phyloP scores from a whole-genome alignment of 1,140 invertebrate genomes.

The Macrocentrus cingulum region DNA sequence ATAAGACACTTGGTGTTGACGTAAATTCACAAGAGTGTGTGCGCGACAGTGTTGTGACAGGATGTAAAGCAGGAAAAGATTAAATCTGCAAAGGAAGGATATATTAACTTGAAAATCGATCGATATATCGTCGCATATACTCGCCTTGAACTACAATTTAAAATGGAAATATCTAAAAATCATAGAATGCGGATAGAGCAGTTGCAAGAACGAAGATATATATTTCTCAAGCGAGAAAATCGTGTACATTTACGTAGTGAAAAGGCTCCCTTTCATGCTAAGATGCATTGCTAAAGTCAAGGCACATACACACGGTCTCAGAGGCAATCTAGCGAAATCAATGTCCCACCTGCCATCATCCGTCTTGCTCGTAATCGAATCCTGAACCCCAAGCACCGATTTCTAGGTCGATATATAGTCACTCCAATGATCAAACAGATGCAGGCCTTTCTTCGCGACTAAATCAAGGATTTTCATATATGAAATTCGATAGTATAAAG shows the following conservation, averaged over 20 bases:
- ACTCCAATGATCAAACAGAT: slow-evolving; percentile 2
- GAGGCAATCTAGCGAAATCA: slow-evolving; percentile 33
- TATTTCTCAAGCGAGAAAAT: too few relatives aligned
- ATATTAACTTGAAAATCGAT: too few relatives aligned
- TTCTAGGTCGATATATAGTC: slow-evolving; percentile 23
- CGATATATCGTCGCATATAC: too few relatives aligned
- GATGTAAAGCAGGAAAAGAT: too few relatives aligned
- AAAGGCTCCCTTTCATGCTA: not conserved
- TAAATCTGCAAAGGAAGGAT: too few relatives aligned
- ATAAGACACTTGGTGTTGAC: not conserved
- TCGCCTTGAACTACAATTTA: too few relatives aligned
- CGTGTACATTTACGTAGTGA: too few relatives aligned
- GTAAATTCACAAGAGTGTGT: not conserved
- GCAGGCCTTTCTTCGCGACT: not conserved
- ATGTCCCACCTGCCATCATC: slow-evolving; percentile 29
- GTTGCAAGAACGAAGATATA: too few relatives aligned
- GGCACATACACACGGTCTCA: slow-evolving; percentile 9
- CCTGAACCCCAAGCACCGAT: slow-evolving; percentile 17
- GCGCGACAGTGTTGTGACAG: not conserved
- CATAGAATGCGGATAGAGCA: too few relatives aligned
- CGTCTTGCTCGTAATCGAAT: slow-evolving; percentile 31
- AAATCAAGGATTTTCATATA: too few relatives aligned
- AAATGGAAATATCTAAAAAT: too few relatives aligned
- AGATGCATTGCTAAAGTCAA: slow-evolving; percentile 16
- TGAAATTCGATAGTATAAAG: too few relatives aligned